Evolutionary conservation across 2,113 vertebrate genomes (phyloP).

Genomic region (Argyrosomus japonicus): DNA sequence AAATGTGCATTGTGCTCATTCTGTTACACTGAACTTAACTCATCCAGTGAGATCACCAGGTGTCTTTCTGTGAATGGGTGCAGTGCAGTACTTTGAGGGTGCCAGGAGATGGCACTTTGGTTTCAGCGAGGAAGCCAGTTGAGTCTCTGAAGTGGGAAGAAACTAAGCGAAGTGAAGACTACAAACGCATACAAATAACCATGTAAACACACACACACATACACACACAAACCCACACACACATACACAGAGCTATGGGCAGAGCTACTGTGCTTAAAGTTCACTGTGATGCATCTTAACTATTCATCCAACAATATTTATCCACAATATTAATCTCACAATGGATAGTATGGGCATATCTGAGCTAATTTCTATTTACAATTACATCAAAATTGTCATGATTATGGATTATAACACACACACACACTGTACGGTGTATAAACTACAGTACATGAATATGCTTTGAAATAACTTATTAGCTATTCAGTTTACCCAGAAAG

Average conservation of each 20-base stretch:
- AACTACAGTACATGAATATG: constrained; percentile 1
- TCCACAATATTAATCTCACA: constrained; percentile 23
- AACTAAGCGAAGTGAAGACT: constrained; percentile 45
- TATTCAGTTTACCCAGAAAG: constrained; percentile 1
- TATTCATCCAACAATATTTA: constrained; percentile 21
- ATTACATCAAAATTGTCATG: not conserved
- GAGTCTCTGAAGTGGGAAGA: constrained; percentile 42
- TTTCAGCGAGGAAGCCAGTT: constrained; percentile 66
- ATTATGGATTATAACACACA: constrained; percentile 12
- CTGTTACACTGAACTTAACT: constrained; percentile 53
- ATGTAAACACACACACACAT: constrained; percentile 31
- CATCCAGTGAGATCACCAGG: constrained; percentile 61
- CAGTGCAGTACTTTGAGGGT: constrained; percentile 53
- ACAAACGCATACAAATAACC: constrained; percentile 64
- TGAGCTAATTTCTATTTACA: constrained; percentile 24
- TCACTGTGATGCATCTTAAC: constrained; percentile 27
- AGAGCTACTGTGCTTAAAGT: constrained; percentile 32
- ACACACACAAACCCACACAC: constrained; percentile 29
- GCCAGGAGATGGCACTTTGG: constrained; percentile 88
- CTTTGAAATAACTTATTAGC: constrained; percentile 13
- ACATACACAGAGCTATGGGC: not conserved
- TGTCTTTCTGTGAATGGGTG: constrained; percentile 45
- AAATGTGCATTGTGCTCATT: constrained; percentile 72
- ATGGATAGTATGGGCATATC: constrained; percentile 40
- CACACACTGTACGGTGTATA: not conserved